Evolutionary conservation across 2,797 vertebrate genomes (phyloP).

Genomic region (Tamandua tetradactyla): DNA sequence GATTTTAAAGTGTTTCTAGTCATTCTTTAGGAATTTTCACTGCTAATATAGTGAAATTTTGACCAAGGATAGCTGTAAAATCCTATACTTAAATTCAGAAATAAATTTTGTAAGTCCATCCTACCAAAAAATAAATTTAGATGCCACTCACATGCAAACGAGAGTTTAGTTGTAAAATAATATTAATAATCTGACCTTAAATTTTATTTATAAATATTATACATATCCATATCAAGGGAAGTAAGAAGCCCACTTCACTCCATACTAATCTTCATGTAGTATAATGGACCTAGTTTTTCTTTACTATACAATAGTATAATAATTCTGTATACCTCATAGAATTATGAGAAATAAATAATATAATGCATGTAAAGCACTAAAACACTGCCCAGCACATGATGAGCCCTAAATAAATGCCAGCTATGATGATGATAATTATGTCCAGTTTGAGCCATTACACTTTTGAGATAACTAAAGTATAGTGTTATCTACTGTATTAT

Average conservation of each 20-base stretch:
- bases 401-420: neutral
- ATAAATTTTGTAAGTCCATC: neutral
- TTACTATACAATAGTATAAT: neutral
- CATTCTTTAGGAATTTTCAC: slow-evolving; percentile 8
- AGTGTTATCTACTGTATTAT: neutral
- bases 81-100: neutral
- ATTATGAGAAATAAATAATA: neutral
- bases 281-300: neutral
- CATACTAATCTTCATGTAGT: neutral
- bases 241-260: neutral
- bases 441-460: neutral
- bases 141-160: neutral
- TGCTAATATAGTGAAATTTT: neutral
- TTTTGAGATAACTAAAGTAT: neutral
- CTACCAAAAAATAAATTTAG: slow-evolving; percentile 3
- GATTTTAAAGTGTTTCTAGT: neutral
- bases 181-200: neutral
- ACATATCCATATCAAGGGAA: neutral
- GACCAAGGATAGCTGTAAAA: neutral
- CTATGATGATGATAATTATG: neutral
- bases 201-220: neutral
- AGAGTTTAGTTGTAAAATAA: neutral
- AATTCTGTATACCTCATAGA: neutral
- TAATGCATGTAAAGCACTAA: neutral
- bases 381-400: neutral